Percentiles rank a stretch among this genome's conserved stretches.
phyloP scores from a whole-genome alignment of 2,113 vertebrate species.

The Myiozetetes cayanensis region DNA sequence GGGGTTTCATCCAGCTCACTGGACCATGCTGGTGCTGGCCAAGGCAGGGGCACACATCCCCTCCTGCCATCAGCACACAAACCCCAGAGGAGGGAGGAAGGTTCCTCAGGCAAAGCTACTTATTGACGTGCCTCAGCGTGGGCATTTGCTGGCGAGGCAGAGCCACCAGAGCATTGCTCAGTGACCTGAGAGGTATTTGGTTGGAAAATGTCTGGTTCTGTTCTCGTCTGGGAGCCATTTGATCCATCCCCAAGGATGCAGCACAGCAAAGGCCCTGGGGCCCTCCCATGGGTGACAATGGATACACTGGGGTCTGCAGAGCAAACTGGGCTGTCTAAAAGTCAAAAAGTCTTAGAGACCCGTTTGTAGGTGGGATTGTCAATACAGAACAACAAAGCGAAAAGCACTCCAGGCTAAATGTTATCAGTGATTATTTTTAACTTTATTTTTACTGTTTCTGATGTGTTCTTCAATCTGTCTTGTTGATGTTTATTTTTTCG shows the following conservation, averaged over 20 bases:
- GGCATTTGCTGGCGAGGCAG: slow-evolving; percentile 43
- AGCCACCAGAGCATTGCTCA: slow-evolving; percentile 69
- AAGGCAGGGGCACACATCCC: neutral
- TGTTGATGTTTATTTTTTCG: slow-evolving; percentile 49
- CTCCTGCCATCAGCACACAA: neutral
- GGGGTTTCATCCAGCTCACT: neutral
- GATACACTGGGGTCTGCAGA: neutral
- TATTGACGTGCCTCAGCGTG: neutral
- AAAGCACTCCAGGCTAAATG: slow-evolving; percentile 50
- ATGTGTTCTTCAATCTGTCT: slow-evolving; percentile 64
- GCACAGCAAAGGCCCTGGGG: neutral
- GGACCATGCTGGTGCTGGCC: neutral
- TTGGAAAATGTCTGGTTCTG: slow-evolving; percentile 63
- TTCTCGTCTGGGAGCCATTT: slow-evolving; percentile 60
- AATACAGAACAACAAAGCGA: slow-evolving; percentile 45
- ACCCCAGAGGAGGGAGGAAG: neutral
- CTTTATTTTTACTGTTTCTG: slow-evolving; percentile 53
- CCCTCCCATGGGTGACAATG: slow-evolving; percentile 46
- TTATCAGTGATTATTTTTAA: slow-evolving; percentile 55
- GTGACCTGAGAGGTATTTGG: slow-evolving; percentile 70
- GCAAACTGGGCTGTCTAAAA: slow-evolving; percentile 2
- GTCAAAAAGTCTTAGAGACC: slow-evolving; percentile 49
- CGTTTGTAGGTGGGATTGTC: slow-evolving; percentile 50
- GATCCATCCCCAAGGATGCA: slow-evolving; percentile 44
- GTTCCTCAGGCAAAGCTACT: slow-evolving; percentile 43